A percentile compares a stretch with the other conserved stretches of the same genome.
These are phyloP conservation scores for Alosa sapidissima DNA, from an alignment of 2,797 vertebrate genomes.

Conservation along the genomic window DNA sequence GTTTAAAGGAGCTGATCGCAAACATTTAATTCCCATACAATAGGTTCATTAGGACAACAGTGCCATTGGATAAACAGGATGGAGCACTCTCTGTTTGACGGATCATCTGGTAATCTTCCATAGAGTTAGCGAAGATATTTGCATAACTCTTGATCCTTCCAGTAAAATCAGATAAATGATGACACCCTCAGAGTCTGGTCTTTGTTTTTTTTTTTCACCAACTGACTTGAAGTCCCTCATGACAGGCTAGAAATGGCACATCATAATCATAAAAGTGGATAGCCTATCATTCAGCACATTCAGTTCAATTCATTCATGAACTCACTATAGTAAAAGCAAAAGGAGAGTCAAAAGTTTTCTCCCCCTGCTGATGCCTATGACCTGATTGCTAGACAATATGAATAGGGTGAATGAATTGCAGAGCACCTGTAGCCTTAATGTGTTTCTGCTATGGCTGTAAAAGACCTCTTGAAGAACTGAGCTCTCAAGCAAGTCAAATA, in stretches of 20 bases:
- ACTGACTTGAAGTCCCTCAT: neutral
- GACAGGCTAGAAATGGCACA: neutral
- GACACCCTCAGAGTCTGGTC: neutral
- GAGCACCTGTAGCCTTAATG: neutral
- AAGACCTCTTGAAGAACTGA: neutral
- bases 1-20: conserved; percentile 42
- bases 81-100: neutral
- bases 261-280: too few relatives aligned
- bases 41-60: conserved; percentile 44
- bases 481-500: neutral
- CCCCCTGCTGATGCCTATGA: neutral
- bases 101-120: neutral
- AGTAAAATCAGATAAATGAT: neutral
- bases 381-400: neutral
- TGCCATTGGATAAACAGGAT: conserved; percentile 39
- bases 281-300: too few relatives aligned
- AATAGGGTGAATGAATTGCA: neutral
- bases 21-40: conserved; percentile 36
- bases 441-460: neutral
- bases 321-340: neutral
- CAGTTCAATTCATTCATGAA: too few relatives aligned
- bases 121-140: neutral
- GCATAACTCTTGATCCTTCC: neutral
- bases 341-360: neutral
- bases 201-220: neutral